These are phyloP conservation scores for Riparia riparia DNA, from an alignment of 2,113 vertebrate species.

Conservation along the genomic window DNA sequence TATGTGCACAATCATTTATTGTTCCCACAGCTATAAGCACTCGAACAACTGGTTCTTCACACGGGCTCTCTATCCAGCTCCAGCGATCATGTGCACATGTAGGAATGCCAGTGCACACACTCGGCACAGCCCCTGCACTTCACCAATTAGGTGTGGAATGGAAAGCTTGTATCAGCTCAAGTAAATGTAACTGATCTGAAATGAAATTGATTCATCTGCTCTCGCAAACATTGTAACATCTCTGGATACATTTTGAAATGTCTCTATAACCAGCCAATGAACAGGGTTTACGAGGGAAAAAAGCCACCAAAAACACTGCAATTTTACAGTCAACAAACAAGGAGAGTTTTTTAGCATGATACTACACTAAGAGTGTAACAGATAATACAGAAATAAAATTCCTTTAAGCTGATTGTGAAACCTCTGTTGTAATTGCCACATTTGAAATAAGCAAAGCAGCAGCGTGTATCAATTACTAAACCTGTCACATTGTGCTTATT, in stretches of 20 bases:
- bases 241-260: neutral
- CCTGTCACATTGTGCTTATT: neutral
- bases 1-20: constrained; percentile 29
- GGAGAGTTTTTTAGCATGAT: neutral
- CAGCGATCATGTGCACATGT: neutral
- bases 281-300: neutral
- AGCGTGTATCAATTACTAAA: neutral
- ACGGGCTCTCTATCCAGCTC: neutral
- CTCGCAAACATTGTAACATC: neutral
- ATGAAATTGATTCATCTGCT: neutral
- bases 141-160: neutral
- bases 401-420: neutral
- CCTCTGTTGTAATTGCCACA: neutral
- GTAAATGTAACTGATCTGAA: neutral
- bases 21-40: constrained; percentile 20
- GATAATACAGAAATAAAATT: neutral
- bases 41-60: constrained; percentile 53
- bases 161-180: neutral
- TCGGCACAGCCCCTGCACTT: neutral
- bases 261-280: neutral
- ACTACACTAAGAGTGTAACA: neutral
- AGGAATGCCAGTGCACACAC: neutral
- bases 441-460: constrained; percentile 7
- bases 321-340: neutral
- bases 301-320: neutral